Conservation (phyloP, 92 coral and sea anemone genomes). For the Epizoanthus scotinus region DNA sequence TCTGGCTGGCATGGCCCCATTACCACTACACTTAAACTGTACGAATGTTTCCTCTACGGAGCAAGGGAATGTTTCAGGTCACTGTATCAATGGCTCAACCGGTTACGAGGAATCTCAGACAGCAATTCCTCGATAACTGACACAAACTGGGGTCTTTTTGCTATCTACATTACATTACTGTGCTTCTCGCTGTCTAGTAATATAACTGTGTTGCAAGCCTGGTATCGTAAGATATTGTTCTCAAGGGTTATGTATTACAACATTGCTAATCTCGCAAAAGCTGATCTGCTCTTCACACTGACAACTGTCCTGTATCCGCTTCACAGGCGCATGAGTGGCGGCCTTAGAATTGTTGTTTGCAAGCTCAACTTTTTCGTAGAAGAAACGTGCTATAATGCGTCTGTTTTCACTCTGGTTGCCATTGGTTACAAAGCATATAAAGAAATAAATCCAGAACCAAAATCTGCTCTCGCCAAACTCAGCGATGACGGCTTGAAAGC, state of each 20-base stretch:
- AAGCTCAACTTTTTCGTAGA: neutral
- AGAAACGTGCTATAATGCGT: neutral
- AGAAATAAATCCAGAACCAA: neutral
- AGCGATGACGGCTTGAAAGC: neutral
- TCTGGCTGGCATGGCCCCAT: neutral
- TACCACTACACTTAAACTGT: neutral
- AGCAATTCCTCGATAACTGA: neutral
- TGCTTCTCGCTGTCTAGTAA: neutral
- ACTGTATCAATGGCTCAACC: neutral
- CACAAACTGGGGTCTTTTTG: neutral
- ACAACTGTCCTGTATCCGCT: no score
- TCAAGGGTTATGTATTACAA: neutral
- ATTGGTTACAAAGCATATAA: neutral
- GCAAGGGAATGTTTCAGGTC: neutral
- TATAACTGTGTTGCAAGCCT: neutral
- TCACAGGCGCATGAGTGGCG: neutral
- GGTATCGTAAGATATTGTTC: neutral
- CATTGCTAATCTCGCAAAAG: neutral
- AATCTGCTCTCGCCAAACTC: neutral
- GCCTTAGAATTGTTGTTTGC: neutral
- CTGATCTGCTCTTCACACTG: neutral
- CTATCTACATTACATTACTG: neutral
- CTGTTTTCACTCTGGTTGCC: neutral
- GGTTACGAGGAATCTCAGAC: neutral
- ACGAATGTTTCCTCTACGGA: neutral